Evolutionary conservation across 2,113 vertebrate genomes (phyloP).

Genomic region (Rhadina sibilatrix): DNA sequence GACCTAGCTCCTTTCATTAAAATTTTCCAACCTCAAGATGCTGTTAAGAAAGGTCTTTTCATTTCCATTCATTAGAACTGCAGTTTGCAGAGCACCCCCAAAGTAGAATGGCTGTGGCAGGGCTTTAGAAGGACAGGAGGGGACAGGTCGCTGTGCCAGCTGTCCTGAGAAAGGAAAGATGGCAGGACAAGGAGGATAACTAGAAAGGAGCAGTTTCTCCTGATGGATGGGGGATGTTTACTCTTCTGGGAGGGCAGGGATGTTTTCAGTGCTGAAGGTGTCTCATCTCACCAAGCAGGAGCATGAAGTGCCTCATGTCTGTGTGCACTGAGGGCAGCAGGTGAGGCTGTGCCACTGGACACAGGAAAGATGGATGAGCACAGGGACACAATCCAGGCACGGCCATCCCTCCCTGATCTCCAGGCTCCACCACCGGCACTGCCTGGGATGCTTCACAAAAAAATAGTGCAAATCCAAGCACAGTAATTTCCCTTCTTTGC

Average conservation of each 20-base stretch:
- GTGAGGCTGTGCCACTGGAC: background rate
- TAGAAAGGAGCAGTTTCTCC: background rate
- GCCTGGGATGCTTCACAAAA: background rate
- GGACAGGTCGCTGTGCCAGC: background rate
- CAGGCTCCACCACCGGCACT: background rate
- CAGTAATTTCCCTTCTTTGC: background rate
- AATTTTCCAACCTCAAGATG: background rate
- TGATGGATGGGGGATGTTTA: background rate
- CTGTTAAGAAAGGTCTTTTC: background rate
- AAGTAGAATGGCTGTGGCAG: background rate
- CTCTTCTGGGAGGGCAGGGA: background rate
- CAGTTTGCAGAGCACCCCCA: background rate
- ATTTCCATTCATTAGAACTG: background rate
- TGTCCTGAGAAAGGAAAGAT: background rate
- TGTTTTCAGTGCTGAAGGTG: background rate
- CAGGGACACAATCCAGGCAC: background rate
- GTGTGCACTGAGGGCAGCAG: background rate
- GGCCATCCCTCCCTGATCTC: background rate
- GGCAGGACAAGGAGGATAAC: background rate
- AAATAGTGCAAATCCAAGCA: background rate
- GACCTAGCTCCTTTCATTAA: background rate
- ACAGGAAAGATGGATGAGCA: background rate
- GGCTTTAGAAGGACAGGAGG: background rate
- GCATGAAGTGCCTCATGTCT: rapidly evolving
- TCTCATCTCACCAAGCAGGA: background rate